phyloP scores from a whole-genome alignment of 53 echinoderm and acorn worm genomes.

The Holothuria leucospilota region DNA sequence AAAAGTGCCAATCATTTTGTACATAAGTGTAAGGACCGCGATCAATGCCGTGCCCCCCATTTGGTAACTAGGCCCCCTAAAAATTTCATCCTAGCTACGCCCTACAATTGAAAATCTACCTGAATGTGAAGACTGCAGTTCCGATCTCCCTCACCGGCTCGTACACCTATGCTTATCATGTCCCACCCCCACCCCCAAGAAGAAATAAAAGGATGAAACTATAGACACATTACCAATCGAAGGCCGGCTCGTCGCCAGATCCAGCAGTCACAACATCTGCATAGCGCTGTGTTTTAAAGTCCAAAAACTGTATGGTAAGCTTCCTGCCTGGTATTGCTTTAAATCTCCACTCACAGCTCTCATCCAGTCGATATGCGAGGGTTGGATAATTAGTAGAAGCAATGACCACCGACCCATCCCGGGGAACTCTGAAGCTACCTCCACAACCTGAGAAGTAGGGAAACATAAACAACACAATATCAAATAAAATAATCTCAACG shows the following conservation, averaged over 20 bases:
- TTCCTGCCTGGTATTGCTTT: conserved; percentile 61
- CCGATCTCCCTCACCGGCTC: no score
- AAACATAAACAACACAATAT: background rate
- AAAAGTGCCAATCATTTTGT: no score
- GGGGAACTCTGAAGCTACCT: conserved; percentile 62
- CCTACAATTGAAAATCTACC: no score
- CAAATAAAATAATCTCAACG: no score
- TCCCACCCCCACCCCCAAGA: no score
- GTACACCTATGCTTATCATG: no score
- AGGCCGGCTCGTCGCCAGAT: conserved; percentile 69
- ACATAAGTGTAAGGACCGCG: no score
- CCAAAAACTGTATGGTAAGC: conserved; percentile 78
- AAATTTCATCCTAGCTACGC: no score
- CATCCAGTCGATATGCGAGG: conserved; percentile 75
- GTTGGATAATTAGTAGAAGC: conserved; percentile 87
- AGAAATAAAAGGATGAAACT: no score
- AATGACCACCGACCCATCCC: conserved; percentile 74
- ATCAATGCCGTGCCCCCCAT: no score
- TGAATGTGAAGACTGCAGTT: no score
- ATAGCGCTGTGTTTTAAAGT: conserved; percentile 76
- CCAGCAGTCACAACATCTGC: conserved; percentile 82
- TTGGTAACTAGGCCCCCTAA: no score
- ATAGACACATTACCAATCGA: conserved; percentile 59
- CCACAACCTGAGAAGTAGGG: conserved; percentile 70
- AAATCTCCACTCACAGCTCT: conserved; percentile 86